These are phyloP conservation scores for Chloroceryle inda DNA, from an alignment of 2,797 vertebrate genomes.

Conservation along the genomic window DNA sequence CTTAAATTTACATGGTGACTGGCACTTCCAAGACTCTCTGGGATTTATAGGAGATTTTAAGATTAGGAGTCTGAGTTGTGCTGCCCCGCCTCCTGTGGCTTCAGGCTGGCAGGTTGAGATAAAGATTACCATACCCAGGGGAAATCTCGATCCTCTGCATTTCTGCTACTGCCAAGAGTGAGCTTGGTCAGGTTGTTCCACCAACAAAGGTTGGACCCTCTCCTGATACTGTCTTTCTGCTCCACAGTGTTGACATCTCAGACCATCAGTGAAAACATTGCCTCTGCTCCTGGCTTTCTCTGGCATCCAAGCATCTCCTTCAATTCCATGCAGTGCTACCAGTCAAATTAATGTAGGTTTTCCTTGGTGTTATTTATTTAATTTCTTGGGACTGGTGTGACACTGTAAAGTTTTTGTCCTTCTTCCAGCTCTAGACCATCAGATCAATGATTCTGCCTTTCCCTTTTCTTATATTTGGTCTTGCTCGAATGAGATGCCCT, in stretches of 20 bases:
- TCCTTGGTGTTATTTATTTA: not conserved
- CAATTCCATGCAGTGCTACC: accelerated
- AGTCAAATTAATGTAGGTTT: not conserved
- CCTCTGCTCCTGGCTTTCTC: not conserved
- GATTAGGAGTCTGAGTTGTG: accelerated
- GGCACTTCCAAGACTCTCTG: not conserved
- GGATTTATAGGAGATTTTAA: not conserved
- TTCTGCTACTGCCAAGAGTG: not conserved
- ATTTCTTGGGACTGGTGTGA: not conserved
- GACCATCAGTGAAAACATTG: not conserved
- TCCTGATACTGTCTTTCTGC: not conserved
- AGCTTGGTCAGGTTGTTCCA: not conserved
- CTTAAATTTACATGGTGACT: accelerated
- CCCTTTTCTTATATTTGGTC: not conserved
- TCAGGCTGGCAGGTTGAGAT: not conserved
- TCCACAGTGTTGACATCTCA: not conserved
- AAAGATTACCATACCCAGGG: not conserved
- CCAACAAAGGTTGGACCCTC: accelerated
- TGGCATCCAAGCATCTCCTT: not conserved
- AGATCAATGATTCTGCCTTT: not conserved
- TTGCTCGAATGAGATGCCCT: not conserved
- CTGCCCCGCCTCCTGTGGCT: not conserved
- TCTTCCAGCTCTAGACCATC: not conserved
- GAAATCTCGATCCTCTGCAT: accelerated
- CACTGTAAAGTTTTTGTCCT: not conserved